Conservation (phyloP, 1,140 invertebrate genomes). For the Trachymyrmex cornetzi region DNA sequence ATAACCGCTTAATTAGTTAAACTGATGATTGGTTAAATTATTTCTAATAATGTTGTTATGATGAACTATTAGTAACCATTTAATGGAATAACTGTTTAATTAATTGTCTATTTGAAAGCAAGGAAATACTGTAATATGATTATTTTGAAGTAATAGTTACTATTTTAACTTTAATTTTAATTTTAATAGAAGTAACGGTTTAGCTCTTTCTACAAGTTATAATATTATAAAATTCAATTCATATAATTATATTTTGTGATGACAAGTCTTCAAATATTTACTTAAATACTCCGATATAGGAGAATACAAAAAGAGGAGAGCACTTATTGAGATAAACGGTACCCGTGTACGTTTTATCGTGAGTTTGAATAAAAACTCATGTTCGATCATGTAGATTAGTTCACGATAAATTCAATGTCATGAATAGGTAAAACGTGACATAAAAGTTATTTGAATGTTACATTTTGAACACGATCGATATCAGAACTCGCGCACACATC, state of each 20-base stretch:
- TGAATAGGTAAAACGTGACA: conserved; percentile 21
- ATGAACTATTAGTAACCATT: not conserved
- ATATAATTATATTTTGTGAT: not conserved
- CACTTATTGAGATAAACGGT: conserved; percentile 34
- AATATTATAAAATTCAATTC: conserved; percentile 3
- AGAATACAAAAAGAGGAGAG: not conserved
- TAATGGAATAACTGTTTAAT: not conserved
- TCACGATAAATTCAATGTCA: conserved; percentile 56
- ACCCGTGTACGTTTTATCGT: conserved; percentile 41
- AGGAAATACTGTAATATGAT: no score
- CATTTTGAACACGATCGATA: not conserved
- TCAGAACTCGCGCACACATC: not conserved
- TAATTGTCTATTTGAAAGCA: not conserved
- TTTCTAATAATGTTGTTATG: not conserved
- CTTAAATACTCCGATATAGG: not conserved
- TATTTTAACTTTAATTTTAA: no score
- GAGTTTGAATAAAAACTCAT: conserved; percentile 27
- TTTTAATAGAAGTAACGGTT: not conserved
- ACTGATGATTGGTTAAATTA: not conserved
- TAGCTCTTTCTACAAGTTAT: not conserved
- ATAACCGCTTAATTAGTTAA: not conserved
- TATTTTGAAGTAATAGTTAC: not conserved
- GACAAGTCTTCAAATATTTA: not conserved
- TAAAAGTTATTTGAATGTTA: conserved; percentile 9
- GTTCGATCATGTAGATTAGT: not conserved